A percentile compares a stretch with the other conserved stretches of the same genome.
Evolutionary conservation across 2,888 invertebrate genomes (phyloP).

Genomic region (Catocala fraxini): DNA sequence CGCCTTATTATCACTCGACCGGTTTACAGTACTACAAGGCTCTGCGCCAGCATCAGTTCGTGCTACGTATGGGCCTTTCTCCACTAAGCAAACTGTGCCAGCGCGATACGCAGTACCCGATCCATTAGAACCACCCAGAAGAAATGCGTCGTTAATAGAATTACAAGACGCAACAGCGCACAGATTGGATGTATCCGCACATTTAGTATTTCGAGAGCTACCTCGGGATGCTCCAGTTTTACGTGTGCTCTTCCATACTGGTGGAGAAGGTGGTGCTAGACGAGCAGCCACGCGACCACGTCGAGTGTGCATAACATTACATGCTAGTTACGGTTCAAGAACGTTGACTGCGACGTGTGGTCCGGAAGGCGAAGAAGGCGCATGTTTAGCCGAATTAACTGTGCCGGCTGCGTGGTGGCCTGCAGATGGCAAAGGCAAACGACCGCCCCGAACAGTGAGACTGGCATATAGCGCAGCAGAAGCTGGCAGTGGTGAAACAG

Average conservation of each 20-base stretch:
- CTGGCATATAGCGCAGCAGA: constrained; percentile 96
- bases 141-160: constrained; percentile 87
- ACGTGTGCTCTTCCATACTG: constrained; percentile 97
- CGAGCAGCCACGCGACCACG: constrained; percentile 91
- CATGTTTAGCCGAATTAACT: constrained; percentile 95
- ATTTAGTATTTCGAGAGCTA: constrained; percentile 95
- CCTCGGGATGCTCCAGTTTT: constrained; percentile 97
- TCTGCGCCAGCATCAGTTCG: constrained; percentile 96
- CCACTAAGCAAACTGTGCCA: constrained; percentile 97
- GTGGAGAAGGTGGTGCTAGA: constrained; percentile 94
- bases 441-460: constrained; percentile 92
- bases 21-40: constrained; percentile 97
- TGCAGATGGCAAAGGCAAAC: constrained; percentile 87
- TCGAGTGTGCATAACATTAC: constrained; percentile 93
- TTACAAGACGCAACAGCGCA: constrained; percentile 90
- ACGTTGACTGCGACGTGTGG: constrained; percentile 96
- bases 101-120: constrained; percentile 96
- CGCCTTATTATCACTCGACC: constrained; percentile 93
- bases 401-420: constrained; percentile 98
- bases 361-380: constrained; percentile 97
- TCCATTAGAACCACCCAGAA: constrained; percentile 89
- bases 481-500: constrained; percentile 90
- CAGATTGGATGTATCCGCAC: constrained; percentile 96
- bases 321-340: constrained; percentile 89
- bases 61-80: constrained; percentile 97